Percentiles rank a stretch among this genome's conserved stretches.
Conservation (phyloP, 2,797 vertebrate species). For the Melanotaenia maccullochi region DNA sequence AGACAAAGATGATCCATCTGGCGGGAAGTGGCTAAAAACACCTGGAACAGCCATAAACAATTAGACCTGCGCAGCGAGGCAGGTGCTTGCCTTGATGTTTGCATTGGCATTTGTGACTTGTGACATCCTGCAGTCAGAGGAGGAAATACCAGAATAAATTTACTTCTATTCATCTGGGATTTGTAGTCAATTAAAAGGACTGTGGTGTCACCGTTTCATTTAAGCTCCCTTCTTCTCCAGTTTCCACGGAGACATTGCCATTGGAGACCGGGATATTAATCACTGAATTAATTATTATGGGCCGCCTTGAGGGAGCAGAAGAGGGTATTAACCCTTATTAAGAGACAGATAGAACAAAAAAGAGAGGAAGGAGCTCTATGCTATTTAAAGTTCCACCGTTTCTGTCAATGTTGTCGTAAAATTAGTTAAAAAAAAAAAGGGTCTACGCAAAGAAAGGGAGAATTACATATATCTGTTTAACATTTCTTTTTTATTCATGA, state of each 20-base stretch:
- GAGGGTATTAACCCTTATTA: slow-evolving; percentile 75
- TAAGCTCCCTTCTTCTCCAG: slow-evolving; percentile 51
- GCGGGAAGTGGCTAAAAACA: slow-evolving; percentile 44
- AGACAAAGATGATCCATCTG: slow-evolving; percentile 35
- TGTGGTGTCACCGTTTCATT: slow-evolving; percentile 61
- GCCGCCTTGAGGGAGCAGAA: slow-evolving; percentile 67
- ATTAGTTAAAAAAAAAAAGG: slow-evolving; percentile 5
- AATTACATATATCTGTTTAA: not conserved
- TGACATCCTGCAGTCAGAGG: slow-evolving; percentile 19
- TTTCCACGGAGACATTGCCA: slow-evolving; percentile 71
- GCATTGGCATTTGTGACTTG: slow-evolving; percentile 9
- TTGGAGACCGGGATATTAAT: slow-evolving; percentile 72
- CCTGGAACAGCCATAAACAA: slow-evolving; percentile 39
- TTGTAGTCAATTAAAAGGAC: slow-evolving; percentile 65
- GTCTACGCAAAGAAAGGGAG: slow-evolving; percentile 1
- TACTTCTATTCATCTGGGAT: slow-evolving; percentile 41
- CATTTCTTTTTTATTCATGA: too few species aligned
- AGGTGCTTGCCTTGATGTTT: not conserved
- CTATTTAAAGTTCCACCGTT: slow-evolving; percentile 39
- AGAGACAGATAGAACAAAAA: slow-evolving; percentile 12
- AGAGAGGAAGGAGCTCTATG: slow-evolving; percentile 10
- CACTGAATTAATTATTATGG: slow-evolving; percentile 77
- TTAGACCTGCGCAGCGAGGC: slow-evolving; percentile 12
- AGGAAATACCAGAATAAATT: slow-evolving; percentile 20
- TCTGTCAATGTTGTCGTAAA: slow-evolving; percentile 25